Conservation (phyloP, 2,113 vertebrate species). For the Chroicocephalus ridibundus region DNA sequence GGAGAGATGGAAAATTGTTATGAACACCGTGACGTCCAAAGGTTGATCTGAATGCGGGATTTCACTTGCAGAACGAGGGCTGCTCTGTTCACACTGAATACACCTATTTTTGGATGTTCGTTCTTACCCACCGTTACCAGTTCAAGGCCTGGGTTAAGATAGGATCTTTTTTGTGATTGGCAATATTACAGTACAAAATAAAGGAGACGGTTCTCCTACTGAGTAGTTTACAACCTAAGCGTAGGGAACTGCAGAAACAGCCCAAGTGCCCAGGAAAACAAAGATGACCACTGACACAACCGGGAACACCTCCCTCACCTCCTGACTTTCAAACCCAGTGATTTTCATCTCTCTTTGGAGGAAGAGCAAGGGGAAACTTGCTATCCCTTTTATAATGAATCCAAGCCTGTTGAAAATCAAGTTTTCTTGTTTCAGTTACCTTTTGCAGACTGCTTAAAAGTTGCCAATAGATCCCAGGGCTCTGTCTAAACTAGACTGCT, state of each 20-base stretch:
- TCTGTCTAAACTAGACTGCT: slow-evolving; percentile 1
- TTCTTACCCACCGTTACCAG: background rate
- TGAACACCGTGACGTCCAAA: background rate
- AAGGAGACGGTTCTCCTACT: background rate
- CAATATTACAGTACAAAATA: background rate
- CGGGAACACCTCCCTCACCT: background rate
- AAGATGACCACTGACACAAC: background rate
- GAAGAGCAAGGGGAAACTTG: background rate
- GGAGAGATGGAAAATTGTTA: background rate
- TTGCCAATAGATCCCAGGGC: background rate
- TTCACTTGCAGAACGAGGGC: background rate
- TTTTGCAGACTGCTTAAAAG: background rate
- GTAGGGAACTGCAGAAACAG: background rate
- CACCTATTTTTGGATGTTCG: background rate
- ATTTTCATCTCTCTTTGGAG: background rate
- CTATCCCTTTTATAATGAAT: background rate
- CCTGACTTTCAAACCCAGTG: background rate
- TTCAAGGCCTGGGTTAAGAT: background rate
- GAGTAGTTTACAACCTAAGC: background rate
- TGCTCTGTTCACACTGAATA: background rate
- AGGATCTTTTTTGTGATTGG: background rate
- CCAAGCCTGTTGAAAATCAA: background rate
- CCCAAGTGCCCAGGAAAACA: background rate
- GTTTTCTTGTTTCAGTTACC: background rate
- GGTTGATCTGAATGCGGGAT: background rate